phyloP scores from a whole-genome alignment of 2,113 vertebrate species.

The Noctilio leporinus region DNA sequence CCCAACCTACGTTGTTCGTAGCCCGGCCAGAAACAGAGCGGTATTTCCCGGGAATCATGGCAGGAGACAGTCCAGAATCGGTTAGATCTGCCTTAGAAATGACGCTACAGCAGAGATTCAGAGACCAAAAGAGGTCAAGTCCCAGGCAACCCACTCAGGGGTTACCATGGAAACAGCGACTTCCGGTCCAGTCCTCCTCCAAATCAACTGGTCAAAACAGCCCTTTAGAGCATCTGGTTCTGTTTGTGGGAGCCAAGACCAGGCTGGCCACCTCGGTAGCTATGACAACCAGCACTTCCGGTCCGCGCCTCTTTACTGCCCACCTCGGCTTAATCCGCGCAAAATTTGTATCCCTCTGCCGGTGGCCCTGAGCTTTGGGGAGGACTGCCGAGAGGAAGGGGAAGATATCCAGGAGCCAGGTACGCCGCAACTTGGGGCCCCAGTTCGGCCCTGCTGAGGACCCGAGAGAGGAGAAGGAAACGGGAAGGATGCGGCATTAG shows the following conservation, averaged over 20 bases:
- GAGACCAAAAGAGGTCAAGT: constrained; percentile 38
- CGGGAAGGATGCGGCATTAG: accelerated
- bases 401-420: accelerated
- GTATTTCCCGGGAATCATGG: constrained; percentile 80
- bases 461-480: background rate
- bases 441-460: background rate
- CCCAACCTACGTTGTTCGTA: constrained; percentile 66
- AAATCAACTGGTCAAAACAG: accelerated
- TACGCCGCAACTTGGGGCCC: background rate
- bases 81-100: background rate
- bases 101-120: background rate
- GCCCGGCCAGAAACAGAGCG: constrained; percentile 67
- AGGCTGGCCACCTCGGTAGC: constrained; percentile 17
- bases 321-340: background rate
- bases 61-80: constrained; percentile 19
- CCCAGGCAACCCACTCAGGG: constrained; percentile 59
- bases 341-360: constrained; percentile 39
- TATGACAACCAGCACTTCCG: constrained; percentile 70
- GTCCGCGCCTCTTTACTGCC: background rate
- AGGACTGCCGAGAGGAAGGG: accelerated
- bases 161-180: constrained; percentile 71
- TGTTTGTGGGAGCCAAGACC: background rate
- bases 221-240: background rate
- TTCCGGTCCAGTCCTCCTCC: constrained; percentile 67
- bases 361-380: accelerated